Evolutionary conservation across 2,888 invertebrate genomes (phyloP).

Genomic region (Willowsia nigromaculata): DNA sequence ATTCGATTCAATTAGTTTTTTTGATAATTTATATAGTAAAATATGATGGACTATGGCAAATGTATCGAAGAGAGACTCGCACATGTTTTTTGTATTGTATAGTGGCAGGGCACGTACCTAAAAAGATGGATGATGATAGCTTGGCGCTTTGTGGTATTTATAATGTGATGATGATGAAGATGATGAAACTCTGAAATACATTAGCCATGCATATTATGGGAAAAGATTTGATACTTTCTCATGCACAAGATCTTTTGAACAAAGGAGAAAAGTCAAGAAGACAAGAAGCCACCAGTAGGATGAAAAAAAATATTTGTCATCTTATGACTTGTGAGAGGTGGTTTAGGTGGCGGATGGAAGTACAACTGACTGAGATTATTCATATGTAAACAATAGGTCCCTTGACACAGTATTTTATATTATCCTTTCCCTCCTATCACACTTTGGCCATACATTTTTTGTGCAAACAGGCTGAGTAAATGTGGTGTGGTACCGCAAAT

Average conservation of each 20-base stretch:
- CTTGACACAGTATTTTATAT: constrained; percentile 17
- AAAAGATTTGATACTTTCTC: not conserved
- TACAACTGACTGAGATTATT: not conserved
- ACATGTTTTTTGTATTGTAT: no score
- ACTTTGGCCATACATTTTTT: constrained; percentile 72
- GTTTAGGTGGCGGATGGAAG: not conserved
- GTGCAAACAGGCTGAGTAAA: constrained; percentile 59
- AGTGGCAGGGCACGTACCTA: not conserved
- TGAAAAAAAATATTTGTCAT: not conserved
- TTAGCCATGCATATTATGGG: not conserved
- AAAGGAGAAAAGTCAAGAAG: constrained; percentile 30
- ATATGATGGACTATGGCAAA: constrained; percentile 59
- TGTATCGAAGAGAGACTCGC: constrained; percentile 16
- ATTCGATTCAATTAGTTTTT: constrained; percentile 55
- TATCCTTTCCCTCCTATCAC: constrained; percentile 60
- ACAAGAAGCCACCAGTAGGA: not conserved
- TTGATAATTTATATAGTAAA: constrained; percentile 41
- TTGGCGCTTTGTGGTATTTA: not conserved
- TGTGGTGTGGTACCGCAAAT: no score
- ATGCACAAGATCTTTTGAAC: not conserved
- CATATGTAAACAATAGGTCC: constrained; percentile 20
- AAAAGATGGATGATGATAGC: constrained; percentile 14
- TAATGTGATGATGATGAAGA: not conserved
- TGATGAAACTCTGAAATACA: not conserved
- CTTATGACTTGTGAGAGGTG: not conserved